phyloP scores from a whole-genome alignment of 2,888 invertebrate genomes.

The Hirtodrosophila confusa region DNA sequence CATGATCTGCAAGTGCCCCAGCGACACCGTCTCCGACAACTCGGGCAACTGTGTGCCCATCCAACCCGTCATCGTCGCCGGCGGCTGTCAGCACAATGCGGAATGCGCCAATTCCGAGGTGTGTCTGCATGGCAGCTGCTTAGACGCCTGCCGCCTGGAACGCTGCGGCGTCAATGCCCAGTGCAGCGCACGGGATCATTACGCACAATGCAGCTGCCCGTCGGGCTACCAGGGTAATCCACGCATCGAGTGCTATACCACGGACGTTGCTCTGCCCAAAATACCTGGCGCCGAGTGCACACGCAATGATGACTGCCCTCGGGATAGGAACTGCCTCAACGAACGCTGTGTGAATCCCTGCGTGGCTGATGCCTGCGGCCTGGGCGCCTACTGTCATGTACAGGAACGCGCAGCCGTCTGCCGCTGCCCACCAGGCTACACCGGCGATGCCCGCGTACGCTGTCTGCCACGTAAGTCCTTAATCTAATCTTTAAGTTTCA shows the following conservation, averaged over 20 bases:
- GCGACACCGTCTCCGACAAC: constrained; percentile 90
- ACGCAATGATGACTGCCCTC: constrained; percentile 90
- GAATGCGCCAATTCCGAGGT: constrained; percentile 91
- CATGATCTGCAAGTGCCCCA: constrained; percentile 93
- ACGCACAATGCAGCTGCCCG: constrained; percentile 91
- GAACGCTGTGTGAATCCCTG: constrained; percentile 93
- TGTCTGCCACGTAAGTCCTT: constrained; percentile 91
- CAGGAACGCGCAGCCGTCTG: constrained; percentile 91
- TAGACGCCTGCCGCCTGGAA: constrained; percentile 91
- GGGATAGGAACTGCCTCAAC: constrained; percentile 90
- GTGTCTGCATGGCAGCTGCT: constrained; percentile 90
- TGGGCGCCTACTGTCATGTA: constrained; percentile 92
- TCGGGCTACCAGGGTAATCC: constrained; percentile 91
- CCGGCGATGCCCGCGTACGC: constrained; percentile 89
- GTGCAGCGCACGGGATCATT: constrained; percentile 90
- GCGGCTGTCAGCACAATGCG: constrained; percentile 89
- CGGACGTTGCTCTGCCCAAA: constrained; percentile 57
- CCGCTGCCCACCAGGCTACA: constrained; percentile 91
- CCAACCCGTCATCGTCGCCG: constrained; percentile 85
- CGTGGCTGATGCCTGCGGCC: constrained; percentile 89
- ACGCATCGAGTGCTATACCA: constrained; percentile 88
- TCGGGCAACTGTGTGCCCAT: constrained; percentile 89
- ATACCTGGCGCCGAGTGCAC: constrained; percentile 88
- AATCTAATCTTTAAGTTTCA: no score
- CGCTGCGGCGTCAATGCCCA: constrained; percentile 93